These are phyloP conservation scores for Coelogynopora nodosa DNA, from an alignment of 2,888 invertebrate species.

Conservation along the genomic window DNA sequence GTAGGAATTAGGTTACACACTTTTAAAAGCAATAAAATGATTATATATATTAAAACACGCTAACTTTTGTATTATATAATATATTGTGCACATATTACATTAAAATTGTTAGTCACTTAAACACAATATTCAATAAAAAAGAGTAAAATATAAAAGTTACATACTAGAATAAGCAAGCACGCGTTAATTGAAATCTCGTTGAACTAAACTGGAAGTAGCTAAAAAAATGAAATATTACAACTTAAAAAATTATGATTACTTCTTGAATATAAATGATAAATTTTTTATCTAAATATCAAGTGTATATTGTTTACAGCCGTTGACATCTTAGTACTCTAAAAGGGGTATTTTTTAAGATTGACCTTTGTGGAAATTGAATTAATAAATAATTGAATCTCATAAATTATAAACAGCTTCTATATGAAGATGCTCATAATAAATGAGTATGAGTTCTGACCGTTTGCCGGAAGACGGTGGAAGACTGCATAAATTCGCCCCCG, in stretches of 20 bases:
- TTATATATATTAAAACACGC: background rate
- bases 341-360: no score
- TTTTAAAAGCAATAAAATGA: background rate
- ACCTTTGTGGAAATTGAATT: no score
- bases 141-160: background rate
- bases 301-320: background rate
- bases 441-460: no score
- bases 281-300: background rate
- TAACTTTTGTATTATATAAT: background rate
- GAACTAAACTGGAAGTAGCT: background rate
- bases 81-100: background rate
- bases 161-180: background rate
- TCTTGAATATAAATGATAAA: background rate
- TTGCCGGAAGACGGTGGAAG: no score
- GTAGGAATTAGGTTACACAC: background rate
- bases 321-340: background rate
- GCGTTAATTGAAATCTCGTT: background rate
- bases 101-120: background rate
- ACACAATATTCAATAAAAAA: background rate
- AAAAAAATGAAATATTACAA: background rate
- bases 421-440: no score
- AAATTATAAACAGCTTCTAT: no score
- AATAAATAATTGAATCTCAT: no score
- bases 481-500: no score
- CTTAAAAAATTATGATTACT: background rate